Percentiles rank a stretch among this genome's conserved stretches.
Conservation (phyloP, 92 coral and sea anemone genomes). For the Siderastrea siderea region DNA sequence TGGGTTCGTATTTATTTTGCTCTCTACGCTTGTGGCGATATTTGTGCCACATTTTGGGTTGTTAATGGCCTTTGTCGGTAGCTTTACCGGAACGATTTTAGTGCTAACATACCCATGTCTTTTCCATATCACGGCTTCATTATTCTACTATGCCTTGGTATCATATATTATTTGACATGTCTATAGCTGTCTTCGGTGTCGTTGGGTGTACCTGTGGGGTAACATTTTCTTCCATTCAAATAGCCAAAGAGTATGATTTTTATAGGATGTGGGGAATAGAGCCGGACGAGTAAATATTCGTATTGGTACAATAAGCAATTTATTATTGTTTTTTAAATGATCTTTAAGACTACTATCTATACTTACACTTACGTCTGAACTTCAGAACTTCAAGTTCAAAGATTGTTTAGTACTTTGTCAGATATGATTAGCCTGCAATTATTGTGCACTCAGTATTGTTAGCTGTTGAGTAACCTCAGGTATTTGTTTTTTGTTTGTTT, state of each 20-base stretch:
- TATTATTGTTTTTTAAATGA: too few species aligned
- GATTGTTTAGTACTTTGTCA: background rate
- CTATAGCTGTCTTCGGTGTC: slow-evolving; percentile 79
- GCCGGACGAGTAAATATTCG: slow-evolving; percentile 57
- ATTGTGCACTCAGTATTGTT: background rate
- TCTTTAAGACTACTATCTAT: background rate
- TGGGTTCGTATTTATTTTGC: slow-evolving; percentile 76
- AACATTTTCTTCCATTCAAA: slow-evolving; percentile 81
- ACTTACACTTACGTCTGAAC: background rate
- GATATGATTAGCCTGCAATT: background rate
- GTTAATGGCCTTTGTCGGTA: slow-evolving; percentile 93
- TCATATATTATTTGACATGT: slow-evolving; percentile 72
- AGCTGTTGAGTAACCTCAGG: background rate
- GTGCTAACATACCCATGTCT: slow-evolving; percentile 90
- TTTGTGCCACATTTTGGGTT: slow-evolving; percentile 94
- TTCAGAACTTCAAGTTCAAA: too few species aligned
- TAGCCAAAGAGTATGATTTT: slow-evolving; percentile 90
- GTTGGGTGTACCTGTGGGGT: slow-evolving; percentile 86
- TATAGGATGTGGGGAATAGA: slow-evolving; percentile 95
- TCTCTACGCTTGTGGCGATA: slow-evolving; percentile 89
- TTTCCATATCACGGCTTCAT: slow-evolving; percentile 85
- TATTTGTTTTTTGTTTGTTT: too few species aligned
- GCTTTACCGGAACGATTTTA: slow-evolving; percentile 88
- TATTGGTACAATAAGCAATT: too few species aligned
- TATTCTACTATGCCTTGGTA: slow-evolving; percentile 84